These are phyloP conservation scores for Austrofundulus limnaeus DNA, from an alignment of 2,113 vertebrate species.

Conservation along the genomic window DNA sequence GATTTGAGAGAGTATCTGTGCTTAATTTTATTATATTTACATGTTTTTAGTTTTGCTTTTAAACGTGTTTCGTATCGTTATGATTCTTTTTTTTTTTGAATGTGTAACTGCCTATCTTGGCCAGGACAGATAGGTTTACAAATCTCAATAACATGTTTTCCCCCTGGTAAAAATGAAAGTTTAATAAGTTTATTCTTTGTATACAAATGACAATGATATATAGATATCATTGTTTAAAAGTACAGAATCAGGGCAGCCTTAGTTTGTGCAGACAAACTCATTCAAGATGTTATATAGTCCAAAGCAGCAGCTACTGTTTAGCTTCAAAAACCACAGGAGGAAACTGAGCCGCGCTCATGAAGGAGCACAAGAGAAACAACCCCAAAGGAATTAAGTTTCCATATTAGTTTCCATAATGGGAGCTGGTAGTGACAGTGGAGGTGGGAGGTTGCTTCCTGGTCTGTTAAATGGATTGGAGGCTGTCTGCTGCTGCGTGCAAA, in stretches of 20 bases:
- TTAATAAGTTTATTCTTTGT: no score
- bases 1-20: no score
- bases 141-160: no score
- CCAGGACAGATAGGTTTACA: no score
- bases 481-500: constrained; percentile 24
- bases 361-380: constrained; percentile 35
- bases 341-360: constrained; percentile 26
- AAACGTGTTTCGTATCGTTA: no score
- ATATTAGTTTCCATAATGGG: constrained; percentile 50
- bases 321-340: constrained; percentile 29
- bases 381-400: constrained; percentile 47
- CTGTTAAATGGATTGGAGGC: constrained; percentile 45
- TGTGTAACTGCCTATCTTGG: no score
- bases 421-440: constrained; percentile 31
- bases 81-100: no score
- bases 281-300: constrained; percentile 8
- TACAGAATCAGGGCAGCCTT: background rate
- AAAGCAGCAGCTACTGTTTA: constrained; percentile 21
- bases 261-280: constrained; percentile 3
- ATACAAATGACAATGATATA: no score
- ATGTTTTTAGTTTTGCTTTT: no score
- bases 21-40: no score
- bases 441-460: constrained; percentile 39
- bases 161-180: no score
- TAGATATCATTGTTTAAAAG: no score